Evolutionary conservation across 2,113 vertebrate species (phyloP), one percentile per base, ranked within the genome.

Genomic region (Heterotilapia buettikoferi): DNA sequence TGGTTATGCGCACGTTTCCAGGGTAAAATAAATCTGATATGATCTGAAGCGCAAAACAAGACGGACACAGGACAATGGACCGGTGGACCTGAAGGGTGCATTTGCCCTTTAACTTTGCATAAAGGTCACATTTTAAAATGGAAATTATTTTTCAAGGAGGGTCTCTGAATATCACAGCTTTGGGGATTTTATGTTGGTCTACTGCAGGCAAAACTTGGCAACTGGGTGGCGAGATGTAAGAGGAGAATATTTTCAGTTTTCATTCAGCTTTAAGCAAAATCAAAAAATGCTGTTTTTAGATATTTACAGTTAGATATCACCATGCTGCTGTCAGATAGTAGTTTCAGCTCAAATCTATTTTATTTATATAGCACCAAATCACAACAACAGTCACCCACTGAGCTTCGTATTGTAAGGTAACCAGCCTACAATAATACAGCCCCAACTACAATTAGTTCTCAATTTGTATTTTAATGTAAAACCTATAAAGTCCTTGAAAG

Each of bases 61-160:
- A 82, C 38, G 4, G 45, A 83, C 73, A 31, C 26, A 18, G 19
- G 76, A 79, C 54, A 52, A 66, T n/a, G 18, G 82, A 38, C 33
- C 13, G 7, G 54, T 9, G n/a, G 61, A 61, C 36, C 71, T 79
- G 80, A 85, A 83, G 78, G 84, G 31, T 76, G 52, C 29, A 45
- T 73, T 19, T 91, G 82, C 85, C 84, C 84, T 90, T 92, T 90
- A 36, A 63, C 68, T 89, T 89, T 84, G 68, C 66, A 86, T 82
- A 85, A 91, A 92, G 80, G 86, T 91, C 83, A 88, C 24, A 82
- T 85, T 88, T 82, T 85, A 52, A 83, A 89, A 88, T 66, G 73
- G 36, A 81, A 87, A 85, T 31, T 12, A 16, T 79, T 80, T 63
- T 78, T 43, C 57, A 82, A 29, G 76, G 12, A 83, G 21, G 38